Percentiles rank a stretch among this genome's conserved stretches.
These are phyloP conservation scores for Dolichomitus sp. DNA, from an alignment of 2,888 invertebrate genomes.

Conservation along the genomic window DNA sequence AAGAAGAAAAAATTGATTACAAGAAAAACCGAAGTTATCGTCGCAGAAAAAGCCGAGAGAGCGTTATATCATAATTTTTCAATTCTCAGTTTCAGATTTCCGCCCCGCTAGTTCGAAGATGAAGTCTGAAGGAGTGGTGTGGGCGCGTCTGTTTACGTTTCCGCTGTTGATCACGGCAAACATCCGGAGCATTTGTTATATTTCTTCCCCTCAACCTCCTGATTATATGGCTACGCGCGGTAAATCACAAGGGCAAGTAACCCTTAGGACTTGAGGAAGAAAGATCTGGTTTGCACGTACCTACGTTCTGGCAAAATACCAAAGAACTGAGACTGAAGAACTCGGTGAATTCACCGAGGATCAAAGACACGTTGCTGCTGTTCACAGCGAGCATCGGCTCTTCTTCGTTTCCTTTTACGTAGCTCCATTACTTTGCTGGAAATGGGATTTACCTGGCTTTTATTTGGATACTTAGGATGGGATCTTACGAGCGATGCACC, in stretches of 20 bases:
- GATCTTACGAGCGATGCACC: constrained; percentile 13
- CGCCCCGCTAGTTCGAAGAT: neutral
- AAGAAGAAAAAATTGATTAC: neutral
- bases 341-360: constrained; percentile 36
- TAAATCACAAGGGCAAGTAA: constrained; percentile 57
- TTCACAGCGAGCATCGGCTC: constrained; percentile 25
- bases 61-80: constrained; percentile 33
- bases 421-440: constrained; percentile 19
- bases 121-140: neutral
- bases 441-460: constrained; percentile 15
- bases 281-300: constrained; percentile 41
- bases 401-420: constrained; percentile 13
- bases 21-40: neutral
- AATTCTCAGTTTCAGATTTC: constrained; percentile 25
- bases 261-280: constrained; percentile 33
- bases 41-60: neutral
- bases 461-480: constrained; percentile 18
- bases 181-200: constrained; percentile 46
- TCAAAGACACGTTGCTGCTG: constrained; percentile 40
- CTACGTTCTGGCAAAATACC: constrained; percentile 57
- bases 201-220: constrained; percentile 45
- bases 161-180: constrained; percentile 43
- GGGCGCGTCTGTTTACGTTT: constrained; percentile 45
- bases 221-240: constrained; percentile 53
- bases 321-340: constrained; percentile 14